Conservation (phyloP, 2,113 vertebrate genomes). For the Chionis minor region DNA sequence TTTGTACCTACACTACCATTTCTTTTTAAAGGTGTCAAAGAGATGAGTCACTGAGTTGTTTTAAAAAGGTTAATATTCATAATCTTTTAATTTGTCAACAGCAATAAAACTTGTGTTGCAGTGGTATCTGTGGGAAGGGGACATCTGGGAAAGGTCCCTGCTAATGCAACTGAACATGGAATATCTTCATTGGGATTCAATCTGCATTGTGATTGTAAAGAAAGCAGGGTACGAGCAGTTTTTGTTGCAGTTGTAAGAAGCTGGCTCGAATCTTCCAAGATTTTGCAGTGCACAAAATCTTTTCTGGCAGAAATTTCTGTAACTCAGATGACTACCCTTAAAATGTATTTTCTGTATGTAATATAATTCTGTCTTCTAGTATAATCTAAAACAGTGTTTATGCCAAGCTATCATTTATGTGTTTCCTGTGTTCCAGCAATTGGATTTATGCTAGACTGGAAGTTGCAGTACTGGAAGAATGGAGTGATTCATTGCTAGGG, state of each 20-base stretch:
- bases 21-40: background rate
- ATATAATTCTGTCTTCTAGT: background rate
- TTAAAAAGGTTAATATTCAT: background rate
- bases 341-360: background rate
- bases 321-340: background rate
- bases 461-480: background rate
- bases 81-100: background rate
- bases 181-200: background rate
- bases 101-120: background rate
- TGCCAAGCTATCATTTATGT: background rate
- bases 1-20: background rate
- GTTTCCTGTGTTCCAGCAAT: background rate
- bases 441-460: background rate
- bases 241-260: background rate
- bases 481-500: background rate
- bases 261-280: background rate
- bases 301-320: background rate
- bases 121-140: background rate
- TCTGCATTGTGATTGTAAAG: background rate
- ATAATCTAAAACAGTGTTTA: background rate
- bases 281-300: background rate
- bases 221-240: background rate
- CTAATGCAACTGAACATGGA: background rate
- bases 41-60: background rate
- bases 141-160: background rate